phyloP scores from a whole-genome alignment of 2,113 vertebrate genomes.

The Crotalus helleri region DNA sequence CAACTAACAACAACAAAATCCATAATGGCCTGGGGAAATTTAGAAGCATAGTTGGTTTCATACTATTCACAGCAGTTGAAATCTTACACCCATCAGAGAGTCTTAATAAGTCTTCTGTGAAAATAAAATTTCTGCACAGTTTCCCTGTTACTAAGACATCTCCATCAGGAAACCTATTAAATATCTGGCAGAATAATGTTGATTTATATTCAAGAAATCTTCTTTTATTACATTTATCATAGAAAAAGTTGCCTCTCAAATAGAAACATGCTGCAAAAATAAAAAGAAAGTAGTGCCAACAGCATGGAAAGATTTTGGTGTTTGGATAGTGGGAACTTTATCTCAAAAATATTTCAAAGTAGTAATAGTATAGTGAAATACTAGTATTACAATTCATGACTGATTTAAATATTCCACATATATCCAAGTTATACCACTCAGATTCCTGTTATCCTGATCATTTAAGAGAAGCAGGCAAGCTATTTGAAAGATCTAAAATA shows the following conservation, averaged over 20 bases:
- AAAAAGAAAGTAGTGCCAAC: fast-evolving
- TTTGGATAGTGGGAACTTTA: neutral
- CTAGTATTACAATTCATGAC: neutral
- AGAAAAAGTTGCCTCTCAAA: neutral
- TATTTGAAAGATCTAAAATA: neutral
- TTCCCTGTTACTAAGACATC: neutral
- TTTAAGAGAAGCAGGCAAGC: neutral
- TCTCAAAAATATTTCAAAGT: neutral
- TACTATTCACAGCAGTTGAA: neutral
- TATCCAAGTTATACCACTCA: neutral
- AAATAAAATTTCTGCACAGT: conserved; percentile 13
- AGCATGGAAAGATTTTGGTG: neutral
- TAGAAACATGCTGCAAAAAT: neutral
- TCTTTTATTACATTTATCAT: neutral
- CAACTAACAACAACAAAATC: neutral
- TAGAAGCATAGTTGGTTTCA: conserved; percentile 35
- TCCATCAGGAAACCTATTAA: conserved; percentile 23
- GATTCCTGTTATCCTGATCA: neutral
- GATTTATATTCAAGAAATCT: conserved; percentile 23
- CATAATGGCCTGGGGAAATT: conserved; percentile 14
- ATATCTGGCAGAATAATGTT: conserved; percentile 6
- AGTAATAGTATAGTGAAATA: neutral
- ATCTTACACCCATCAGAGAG: neutral
- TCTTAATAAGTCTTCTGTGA: conserved; percentile 2
- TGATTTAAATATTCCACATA: neutral